These are phyloP conservation scores for Troides helena DNA, from an alignment of 2,888 invertebrate species.

Conservation along the genomic window DNA sequence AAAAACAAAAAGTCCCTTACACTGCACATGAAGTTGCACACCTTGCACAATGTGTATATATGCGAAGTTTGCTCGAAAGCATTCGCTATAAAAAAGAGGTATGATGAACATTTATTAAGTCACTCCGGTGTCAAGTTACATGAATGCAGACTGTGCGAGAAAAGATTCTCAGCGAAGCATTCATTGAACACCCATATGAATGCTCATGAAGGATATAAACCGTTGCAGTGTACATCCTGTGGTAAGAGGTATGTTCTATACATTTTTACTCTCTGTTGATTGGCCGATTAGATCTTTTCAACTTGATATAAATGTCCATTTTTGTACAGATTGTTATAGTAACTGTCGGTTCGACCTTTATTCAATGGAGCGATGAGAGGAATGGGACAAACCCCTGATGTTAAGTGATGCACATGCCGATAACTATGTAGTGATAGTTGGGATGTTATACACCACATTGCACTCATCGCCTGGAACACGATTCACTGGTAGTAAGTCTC, in stretches of 20 bases:
- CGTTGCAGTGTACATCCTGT: slow-evolving; percentile 34
- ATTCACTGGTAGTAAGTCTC: too few species aligned
- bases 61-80: slow-evolving; percentile 33
- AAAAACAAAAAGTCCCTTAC: slow-evolving; percentile 29
- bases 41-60: slow-evolving; percentile 12
- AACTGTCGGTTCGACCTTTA: too few species aligned
- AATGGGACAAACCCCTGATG: too few species aligned
- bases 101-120: slow-evolving; percentile 50
- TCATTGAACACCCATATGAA: slow-evolving; percentile 53
- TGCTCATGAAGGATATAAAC: slow-evolving; percentile 39
- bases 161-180: slow-evolving; percentile 50
- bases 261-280: too few species aligned
- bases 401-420: too few species aligned
- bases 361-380: too few species aligned
- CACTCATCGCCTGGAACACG: too few species aligned
- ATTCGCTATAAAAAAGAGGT: slow-evolving; percentile 39
- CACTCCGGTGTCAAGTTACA: slow-evolving; percentile 56
- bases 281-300: too few species aligned
- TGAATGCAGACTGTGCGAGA: slow-evolving; percentile 49
- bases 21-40: slow-evolving; percentile 30
- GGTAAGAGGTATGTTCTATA: slow-evolving; percentile 32
- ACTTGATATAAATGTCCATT: too few species aligned
- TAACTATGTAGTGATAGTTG: too few species aligned
- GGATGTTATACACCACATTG: too few species aligned
- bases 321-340: too few species aligned